Percentiles rank a stretch among this genome's conserved stretches.
These are phyloP conservation scores for Strigamia transsilvanica DNA, from an alignment of 2,888 invertebrate genomes.

Conservation along the genomic window DNA sequence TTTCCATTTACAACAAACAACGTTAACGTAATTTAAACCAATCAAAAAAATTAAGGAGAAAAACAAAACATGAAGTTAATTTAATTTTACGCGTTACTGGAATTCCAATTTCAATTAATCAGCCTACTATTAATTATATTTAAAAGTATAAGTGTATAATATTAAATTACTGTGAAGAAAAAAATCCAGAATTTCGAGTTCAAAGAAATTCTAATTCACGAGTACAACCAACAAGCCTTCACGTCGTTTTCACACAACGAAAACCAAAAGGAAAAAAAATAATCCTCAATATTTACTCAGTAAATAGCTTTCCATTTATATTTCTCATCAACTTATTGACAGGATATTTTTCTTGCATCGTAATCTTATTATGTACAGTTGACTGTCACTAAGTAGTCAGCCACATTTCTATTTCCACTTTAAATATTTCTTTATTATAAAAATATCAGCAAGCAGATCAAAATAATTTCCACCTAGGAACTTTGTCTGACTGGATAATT, in stretches of 20 bases:
- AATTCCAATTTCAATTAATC: background rate
- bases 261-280: slow-evolving; percentile 1
- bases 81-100: background rate
- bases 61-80: background rate
- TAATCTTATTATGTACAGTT: background rate
- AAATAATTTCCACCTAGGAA: slow-evolving; percentile 38
- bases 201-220: background rate
- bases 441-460: slow-evolving; percentile 37
- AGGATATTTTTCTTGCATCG: slow-evolving; percentile 19
- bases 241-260: slow-evolving; percentile 18
- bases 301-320: slow-evolving; percentile 8
- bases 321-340: background rate
- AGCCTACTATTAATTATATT: slow-evolving; percentile 7
- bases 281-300: slow-evolving; percentile 20
- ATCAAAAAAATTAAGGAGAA: background rate
- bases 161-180: background rate
- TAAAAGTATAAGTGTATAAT: background rate
- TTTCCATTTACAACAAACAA: slow-evolving; percentile 1
- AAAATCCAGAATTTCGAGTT: background rate
- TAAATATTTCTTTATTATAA: slow-evolving; percentile 39
- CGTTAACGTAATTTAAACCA: slow-evolving; percentile 6
- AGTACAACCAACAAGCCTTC: background rate
- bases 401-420: background rate
- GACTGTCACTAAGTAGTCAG: slow-evolving; percentile 35
- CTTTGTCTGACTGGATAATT: slow-evolving; percentile 20